Percentiles rank a stretch among this genome's conserved stretches.
Conservation (phyloP, 2,113 vertebrate species). For the Antechinus stuartii region DNA sequence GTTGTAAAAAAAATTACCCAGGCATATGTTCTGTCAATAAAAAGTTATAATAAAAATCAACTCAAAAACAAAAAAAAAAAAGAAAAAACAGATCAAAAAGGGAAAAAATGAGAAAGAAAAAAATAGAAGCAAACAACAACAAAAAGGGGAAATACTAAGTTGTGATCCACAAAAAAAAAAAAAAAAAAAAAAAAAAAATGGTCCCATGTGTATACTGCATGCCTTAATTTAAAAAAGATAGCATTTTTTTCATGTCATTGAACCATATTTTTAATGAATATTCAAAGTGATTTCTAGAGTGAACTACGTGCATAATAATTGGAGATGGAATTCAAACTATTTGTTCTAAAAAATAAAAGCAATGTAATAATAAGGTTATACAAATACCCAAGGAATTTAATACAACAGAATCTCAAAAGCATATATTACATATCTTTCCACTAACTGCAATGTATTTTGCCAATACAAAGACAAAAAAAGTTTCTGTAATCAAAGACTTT, state of each 20-base stretch:
- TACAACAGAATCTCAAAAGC: no score
- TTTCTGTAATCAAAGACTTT: neutral
- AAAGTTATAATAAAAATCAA: no score
- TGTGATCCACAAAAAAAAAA: no score
- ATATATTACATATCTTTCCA: neutral
- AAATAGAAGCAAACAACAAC: no score
- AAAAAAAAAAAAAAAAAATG: neutral
- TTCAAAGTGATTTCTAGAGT: slow-evolving; percentile 15
- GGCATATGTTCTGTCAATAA: no score
- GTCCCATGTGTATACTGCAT: neutral
- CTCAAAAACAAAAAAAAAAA: no score
- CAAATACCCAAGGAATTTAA: neutral
- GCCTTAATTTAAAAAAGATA: slow-evolving; percentile 2
- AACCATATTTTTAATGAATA: slow-evolving; percentile 9
- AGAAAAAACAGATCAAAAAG: no score
- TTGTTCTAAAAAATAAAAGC: slow-evolving; percentile 55
- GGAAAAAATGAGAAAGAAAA: no score
- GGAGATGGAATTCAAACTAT: slow-evolving; percentile 18
- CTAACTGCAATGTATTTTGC: neutral
- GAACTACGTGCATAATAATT: slow-evolving; percentile 22
- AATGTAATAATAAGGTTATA: neutral
- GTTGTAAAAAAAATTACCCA: no score
- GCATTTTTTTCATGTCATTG: neutral
- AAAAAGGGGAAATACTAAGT: no score
- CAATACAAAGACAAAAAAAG: neutral